Percentiles rank a stretch among this genome's conserved stretches.
Evolutionary conservation across 2,113 vertebrate genomes (phyloP).

Genomic region (Syrmaticus mikado): DNA sequence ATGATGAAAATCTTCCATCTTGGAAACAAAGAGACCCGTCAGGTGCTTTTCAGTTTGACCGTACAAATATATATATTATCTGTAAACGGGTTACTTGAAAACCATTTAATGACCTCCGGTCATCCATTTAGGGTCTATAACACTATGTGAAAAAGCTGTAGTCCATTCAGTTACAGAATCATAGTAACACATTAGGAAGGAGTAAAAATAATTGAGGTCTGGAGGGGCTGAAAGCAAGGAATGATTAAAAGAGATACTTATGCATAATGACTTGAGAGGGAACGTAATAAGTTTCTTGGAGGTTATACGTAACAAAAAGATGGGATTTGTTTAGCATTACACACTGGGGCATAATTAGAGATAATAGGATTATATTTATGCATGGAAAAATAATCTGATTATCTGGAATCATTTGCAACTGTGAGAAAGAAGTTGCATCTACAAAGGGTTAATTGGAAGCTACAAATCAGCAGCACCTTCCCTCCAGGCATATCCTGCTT

Average conservation of each 20-base stretch:
- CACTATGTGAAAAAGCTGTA: not conserved
- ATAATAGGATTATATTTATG: constrained; percentile 45
- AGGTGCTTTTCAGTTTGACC: not conserved
- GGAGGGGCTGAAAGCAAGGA: constrained; percentile 47
- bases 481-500: not conserved
- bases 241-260: constrained; percentile 60
- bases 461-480: not conserved
- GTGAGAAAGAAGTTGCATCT: not conserved
- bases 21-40: not conserved
- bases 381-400: constrained; percentile 40
- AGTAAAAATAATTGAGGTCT: constrained; percentile 68
- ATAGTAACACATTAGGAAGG: not conserved
- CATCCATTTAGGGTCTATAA: not conserved
- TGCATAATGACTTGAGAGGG: constrained; percentile 22
- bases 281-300: constrained; percentile 53
- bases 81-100: not conserved
- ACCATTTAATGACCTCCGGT: not conserved
- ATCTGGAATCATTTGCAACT: not conserved
- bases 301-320: constrained; percentile 27
- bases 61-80: not conserved
- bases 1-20: not conserved
- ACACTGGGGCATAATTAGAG: constrained; percentile 39
- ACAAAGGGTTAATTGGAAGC: constrained; percentile 12
- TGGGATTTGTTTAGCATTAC: constrained; percentile 39
- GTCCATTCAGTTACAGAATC: not conserved